Base-by-base conservation (phyloP, 53 echinoderm and acorn worm genomes). In the Apostichopus leukothele region DNA sequence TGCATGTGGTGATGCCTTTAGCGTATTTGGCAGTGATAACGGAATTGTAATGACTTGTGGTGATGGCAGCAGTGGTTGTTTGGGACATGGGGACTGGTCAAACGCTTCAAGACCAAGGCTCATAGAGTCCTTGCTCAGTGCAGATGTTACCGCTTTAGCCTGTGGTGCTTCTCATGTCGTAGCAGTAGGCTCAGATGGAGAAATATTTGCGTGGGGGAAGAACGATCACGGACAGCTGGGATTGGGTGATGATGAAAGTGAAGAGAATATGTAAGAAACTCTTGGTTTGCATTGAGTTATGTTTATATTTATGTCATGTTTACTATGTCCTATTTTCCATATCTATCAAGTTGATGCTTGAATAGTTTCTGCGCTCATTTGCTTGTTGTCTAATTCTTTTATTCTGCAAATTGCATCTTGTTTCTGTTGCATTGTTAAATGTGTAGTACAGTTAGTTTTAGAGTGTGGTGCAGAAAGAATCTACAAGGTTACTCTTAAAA, bases 41-140 rank as follows among this genome's bases (percentile, higher is more conserved):
- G 99, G 99, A 18, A 96, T 99, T 60, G 99, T 99, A 5, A 99
- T 99, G 99, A 99, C 99, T 51, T 99, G 99, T 91, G 99, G 99
- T 16, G 99, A 99, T 99, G 99, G 99, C 52, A 94, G 96, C 50
- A 91, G 94, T 88, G 99, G 99, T 1, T 99, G 99, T 71, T 92
- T 99, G n/a, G 99, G 95, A 57, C 99, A 99, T 71, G 96, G 99
- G 7, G 99, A 99, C 86, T 99, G 94, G 94, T 92, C 91, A 76
- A 96, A 91, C 88, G 94, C 99, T 13, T 99, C 96, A 4, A 92
- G 99, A 90, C 99, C 99, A n/a, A 88, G 99, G 51, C 96, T 99
- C 3, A 99, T 96, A 88, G 96, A 96, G 89, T 51, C 91, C 21
- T 66, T 95, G 21, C 93, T 95, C 50, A 96, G 96, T 91, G 95